phyloP scores from a whole-genome alignment of 2,888 invertebrate genomes.

The Prionchulus punctatus region DNA sequence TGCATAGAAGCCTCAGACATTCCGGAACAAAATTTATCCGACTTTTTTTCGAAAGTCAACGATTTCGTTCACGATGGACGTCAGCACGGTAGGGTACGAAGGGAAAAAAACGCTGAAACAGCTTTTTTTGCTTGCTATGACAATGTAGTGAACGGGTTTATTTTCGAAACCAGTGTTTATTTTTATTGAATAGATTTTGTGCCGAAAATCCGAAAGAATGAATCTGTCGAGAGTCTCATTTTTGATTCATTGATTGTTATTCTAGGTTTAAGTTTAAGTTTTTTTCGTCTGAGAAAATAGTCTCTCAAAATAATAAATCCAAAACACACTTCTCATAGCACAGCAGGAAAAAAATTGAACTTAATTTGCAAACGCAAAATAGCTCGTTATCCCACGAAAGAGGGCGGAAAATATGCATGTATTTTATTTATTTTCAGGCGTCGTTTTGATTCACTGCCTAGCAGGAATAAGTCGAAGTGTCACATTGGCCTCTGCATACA shows the following conservation, averaged over 20 bases:
- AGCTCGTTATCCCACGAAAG: background rate
- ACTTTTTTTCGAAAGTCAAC: constrained; percentile 80
- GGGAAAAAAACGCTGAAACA: too few relatives aligned
- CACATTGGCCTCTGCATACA: constrained; percentile 83
- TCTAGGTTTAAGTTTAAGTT: too few relatives aligned
- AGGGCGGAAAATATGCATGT: background rate
- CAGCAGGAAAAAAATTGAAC: background rate
- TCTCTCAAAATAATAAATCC: too few relatives aligned
- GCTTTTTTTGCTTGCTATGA: too few relatives aligned
- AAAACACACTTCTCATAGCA: background rate
- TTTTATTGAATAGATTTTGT: too few relatives aligned
- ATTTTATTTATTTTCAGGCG: constrained; percentile 42
- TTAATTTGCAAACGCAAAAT: background rate
- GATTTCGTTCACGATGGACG: constrained; percentile 89
- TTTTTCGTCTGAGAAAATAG: too few relatives aligned
- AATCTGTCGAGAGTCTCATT: too few relatives aligned
- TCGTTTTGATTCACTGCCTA: constrained; percentile 45
- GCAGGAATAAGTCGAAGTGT: constrained; percentile 94
- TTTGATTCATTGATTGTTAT: too few relatives aligned
- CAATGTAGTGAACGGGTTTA: too few relatives aligned
- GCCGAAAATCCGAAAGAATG: too few relatives aligned
- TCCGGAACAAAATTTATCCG: constrained; percentile 77
- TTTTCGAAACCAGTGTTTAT: too few relatives aligned
- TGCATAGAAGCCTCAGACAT: constrained; percentile 91
- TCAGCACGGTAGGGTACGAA: constrained; percentile 22